Evolutionary conservation across 2,113 vertebrate species (phyloP).

Genomic region (Canis aureus): DNA sequence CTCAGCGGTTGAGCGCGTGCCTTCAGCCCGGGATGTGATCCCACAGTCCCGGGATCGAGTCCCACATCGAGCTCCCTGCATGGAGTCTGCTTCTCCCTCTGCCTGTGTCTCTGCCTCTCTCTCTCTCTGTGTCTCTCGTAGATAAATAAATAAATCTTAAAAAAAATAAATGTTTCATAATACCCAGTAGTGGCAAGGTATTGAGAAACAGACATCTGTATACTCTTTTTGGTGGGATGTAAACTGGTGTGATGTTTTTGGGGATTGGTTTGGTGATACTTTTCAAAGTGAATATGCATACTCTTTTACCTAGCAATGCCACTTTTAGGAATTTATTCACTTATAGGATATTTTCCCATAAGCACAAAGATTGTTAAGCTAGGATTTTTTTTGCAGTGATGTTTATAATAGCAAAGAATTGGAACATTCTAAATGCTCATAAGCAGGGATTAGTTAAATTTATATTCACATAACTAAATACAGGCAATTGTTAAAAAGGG

Average conservation of each 20-base stretch:
- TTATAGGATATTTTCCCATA: neutral
- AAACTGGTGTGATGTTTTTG: neutral
- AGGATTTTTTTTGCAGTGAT: neutral
- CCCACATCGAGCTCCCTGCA: too few species aligned
- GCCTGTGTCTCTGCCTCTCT: too few species aligned
- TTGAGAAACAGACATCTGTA: neutral
- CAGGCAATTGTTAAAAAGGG: neutral
- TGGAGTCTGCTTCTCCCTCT: too few species aligned
- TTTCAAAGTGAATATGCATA: neutral
- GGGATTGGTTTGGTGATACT: neutral
- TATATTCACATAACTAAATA: neutral
- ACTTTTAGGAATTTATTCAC: neutral
- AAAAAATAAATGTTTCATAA: neutral
- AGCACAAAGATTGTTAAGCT: neutral
- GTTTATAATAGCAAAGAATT: neutral
- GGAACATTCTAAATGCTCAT: neutral
- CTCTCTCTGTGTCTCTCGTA: too few species aligned
- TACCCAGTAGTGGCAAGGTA: neutral
- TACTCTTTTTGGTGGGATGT: neutral
- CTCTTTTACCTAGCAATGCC: neutral
- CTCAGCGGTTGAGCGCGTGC: too few species aligned
- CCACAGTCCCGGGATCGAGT: too few species aligned
- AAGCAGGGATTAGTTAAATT: neutral
- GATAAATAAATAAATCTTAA: too few species aligned
- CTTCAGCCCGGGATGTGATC: too few species aligned